Conservation (phyloP, 2,888 invertebrate genomes). For the Penaeus monodon region DNA sequence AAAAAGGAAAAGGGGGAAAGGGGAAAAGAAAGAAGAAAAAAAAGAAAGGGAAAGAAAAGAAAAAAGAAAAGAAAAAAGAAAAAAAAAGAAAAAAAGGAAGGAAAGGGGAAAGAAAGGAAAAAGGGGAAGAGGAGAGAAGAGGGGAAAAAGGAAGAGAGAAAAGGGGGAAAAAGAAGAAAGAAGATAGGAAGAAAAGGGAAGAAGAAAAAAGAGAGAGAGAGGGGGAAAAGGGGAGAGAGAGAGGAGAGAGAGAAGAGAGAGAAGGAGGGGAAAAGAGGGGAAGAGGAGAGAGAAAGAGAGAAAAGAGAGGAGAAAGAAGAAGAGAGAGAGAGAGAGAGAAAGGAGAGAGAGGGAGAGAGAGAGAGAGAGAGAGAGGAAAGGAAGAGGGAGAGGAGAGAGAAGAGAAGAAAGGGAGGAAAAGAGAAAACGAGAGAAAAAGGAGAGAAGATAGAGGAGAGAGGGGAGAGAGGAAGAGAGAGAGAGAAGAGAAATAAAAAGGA, state of each 20-base stretch:
- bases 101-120: no score
- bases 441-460: neutral
- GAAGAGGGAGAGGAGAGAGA: neutral
- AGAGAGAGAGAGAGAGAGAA: neutral
- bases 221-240: no score
- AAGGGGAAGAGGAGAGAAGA: no score
- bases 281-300: neutral
- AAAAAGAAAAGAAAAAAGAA: neutral
- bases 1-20: no score
- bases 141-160: constrained; percentile 8
- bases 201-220: no score
- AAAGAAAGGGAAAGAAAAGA: neutral
- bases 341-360: neutral
- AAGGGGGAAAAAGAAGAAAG: neutral
- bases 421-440: neutral
- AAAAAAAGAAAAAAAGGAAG: no score
- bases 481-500: neutral
- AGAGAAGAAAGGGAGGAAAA: neutral
- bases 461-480: constrained; percentile 16
- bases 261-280: neutral
- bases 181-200: no score
- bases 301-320: neutral
- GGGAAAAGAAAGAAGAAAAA: neutral
- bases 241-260: no score
- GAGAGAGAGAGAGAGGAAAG: neutral